phyloP scores from a whole-genome alignment of 2,113 vertebrate species.

The Mystacornis crossleyi region DNA sequence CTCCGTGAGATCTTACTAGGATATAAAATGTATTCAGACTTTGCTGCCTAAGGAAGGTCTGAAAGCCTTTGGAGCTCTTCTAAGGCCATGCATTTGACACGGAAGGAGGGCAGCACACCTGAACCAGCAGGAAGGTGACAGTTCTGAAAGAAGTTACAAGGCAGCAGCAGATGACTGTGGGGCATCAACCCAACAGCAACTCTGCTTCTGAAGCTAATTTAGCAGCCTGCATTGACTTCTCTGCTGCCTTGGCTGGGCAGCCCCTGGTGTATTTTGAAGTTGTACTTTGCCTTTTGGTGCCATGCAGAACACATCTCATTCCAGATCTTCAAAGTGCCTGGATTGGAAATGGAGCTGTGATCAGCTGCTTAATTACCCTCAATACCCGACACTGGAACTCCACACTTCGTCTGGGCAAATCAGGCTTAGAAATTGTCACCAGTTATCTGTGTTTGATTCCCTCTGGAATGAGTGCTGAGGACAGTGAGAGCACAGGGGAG shows the following conservation, averaged over 20 bases:
- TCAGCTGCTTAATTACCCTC: neutral
- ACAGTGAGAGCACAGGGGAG: neutral
- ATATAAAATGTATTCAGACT: neutral
- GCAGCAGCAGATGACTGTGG: neutral
- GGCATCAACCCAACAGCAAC: neutral
- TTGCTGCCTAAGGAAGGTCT: neutral
- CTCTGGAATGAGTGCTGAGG: neutral
- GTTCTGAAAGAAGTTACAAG: neutral
- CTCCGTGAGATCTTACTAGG: neutral
- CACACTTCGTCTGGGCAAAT: neutral
- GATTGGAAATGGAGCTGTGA: neutral
- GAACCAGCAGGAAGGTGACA: neutral
- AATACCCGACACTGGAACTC: neutral
- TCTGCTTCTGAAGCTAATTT: neutral
- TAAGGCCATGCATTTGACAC: neutral
- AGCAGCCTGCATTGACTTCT: neutral
- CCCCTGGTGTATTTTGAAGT: neutral
- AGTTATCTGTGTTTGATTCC: neutral
- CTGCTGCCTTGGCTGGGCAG: neutral
- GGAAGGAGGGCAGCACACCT: neutral
- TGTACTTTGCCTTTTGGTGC: neutral
- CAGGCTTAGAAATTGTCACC: neutral
- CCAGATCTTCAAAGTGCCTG: neutral
- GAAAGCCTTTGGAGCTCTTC: neutral
- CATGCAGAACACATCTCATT: neutral